Conservation (phyloP, 2,113 vertebrate genomes). For the Suricata suricatta region DNA sequence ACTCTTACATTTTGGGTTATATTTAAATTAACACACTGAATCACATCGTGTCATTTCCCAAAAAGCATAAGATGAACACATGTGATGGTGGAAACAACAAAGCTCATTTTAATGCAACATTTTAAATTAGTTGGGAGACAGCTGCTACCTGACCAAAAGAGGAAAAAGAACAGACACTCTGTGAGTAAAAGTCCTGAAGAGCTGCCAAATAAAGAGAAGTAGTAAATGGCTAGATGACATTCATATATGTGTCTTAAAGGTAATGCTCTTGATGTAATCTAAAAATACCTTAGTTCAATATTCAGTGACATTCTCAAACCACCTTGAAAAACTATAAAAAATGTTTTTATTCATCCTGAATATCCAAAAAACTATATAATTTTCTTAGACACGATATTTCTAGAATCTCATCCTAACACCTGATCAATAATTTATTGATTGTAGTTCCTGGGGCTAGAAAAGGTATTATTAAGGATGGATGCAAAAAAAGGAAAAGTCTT, state of each 20-base stretch:
- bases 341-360: conserved; percentile 2
- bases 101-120: conserved; percentile 46
- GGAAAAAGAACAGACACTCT: conserved; percentile 59
- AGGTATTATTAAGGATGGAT: not conserved
- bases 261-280: conserved; percentile 23
- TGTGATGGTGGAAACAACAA: conserved; percentile 61
- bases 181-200: conserved; percentile 42
- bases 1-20: conserved; percentile 39
- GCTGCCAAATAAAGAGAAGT: conserved; percentile 66
- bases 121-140: conserved; percentile 66
- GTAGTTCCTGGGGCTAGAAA: not conserved
- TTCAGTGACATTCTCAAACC: conserved; percentile 47
- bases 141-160: conserved; percentile 63
- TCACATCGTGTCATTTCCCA: conserved; percentile 35
- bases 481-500: not conserved
- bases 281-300: conserved; percentile 59
- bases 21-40: conserved; percentile 65
- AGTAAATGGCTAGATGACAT: conserved; percentile 32
- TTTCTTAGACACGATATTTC: conserved; percentile 12
- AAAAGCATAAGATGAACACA: conserved; percentile 63
- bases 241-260: conserved; percentile 26
- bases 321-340: conserved; percentile 32
- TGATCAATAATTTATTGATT: not conserved
- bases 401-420: conserved; percentile 46
- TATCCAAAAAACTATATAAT: conserved; percentile 8